phyloP scores from a whole-genome alignment of 2,797 vertebrate genomes.

The Phrynocephalus guinanensis region DNA sequence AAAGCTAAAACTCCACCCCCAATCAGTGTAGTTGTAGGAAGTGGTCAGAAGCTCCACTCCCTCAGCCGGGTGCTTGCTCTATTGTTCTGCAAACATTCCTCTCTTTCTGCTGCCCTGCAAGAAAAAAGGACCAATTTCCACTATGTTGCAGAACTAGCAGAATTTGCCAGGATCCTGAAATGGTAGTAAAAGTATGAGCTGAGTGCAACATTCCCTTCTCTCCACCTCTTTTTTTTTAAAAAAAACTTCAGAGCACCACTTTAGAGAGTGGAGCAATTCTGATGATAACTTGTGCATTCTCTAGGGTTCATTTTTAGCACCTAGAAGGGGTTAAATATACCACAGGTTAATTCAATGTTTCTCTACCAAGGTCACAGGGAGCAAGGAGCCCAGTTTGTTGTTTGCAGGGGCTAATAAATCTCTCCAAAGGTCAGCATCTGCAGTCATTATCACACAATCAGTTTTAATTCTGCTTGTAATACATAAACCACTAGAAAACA shows the following conservation, averaged over 20 bases:
- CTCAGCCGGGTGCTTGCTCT: no score
- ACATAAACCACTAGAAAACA: constrained; percentile 66
- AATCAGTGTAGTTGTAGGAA: no score
- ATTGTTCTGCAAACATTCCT: no score
- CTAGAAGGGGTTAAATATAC: constrained; percentile 70
- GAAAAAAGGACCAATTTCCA: not conserved
- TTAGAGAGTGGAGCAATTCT: constrained; percentile 20
- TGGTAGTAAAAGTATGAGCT: not conserved
- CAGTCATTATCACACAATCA: constrained; percentile 71
- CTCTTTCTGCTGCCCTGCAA: no score
- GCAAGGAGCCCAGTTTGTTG: constrained; percentile 67
- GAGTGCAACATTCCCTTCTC: not conserved
- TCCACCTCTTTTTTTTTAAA: not conserved
- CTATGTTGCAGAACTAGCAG: not conserved
- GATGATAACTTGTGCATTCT: constrained; percentile 6
- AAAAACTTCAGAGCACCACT: constrained; percentile 19
- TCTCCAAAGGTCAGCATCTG: constrained; percentile 73
- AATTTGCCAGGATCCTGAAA: constrained; percentile 9
- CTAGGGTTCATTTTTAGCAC: constrained; percentile 57
- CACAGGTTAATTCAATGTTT: constrained; percentile 60
- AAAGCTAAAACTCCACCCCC: no score
- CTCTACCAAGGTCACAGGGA: constrained; percentile 68
- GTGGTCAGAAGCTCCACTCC: no score
- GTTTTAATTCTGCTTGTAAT: constrained; percentile 74
- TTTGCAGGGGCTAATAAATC: constrained; percentile 71